Conservation (phyloP, 2,797 vertebrate genomes). For the Sebastes cheni region DNA sequence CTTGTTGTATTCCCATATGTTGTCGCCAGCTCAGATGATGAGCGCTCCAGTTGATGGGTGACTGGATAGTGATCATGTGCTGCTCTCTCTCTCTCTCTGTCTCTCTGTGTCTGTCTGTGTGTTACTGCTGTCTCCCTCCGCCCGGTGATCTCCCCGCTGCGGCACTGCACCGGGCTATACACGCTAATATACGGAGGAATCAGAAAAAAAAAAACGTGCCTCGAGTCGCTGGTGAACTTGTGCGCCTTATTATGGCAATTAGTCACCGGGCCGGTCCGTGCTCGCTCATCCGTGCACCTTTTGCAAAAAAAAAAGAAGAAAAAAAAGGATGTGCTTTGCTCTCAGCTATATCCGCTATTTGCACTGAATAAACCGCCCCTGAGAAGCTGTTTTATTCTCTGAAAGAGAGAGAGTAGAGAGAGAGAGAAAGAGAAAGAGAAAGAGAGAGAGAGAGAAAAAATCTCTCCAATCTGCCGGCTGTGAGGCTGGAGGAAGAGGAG, state of each 20-base stretch:
- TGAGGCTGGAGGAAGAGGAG: constrained; percentile 32
- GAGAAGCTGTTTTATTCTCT: constrained; percentile 49
- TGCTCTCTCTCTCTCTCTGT: constrained; percentile 39
- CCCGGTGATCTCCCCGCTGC: constrained; percentile 78
- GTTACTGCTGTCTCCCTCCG: constrained; percentile 67
- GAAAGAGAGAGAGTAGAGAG: not conserved
- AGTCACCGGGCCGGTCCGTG: constrained; percentile 49
- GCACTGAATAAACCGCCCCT: constrained; percentile 56
- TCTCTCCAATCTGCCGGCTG: constrained; percentile 23
- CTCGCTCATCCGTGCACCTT: constrained; percentile 47
- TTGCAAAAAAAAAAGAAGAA: not conserved
- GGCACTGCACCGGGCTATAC: constrained; percentile 73
- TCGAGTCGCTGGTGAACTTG: constrained; percentile 67
- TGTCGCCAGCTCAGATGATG: constrained; percentile 63
- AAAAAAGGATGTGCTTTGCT: constrained; percentile 20
- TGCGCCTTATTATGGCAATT: constrained; percentile 67
- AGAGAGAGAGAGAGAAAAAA: not conserved
- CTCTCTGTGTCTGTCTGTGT: constrained; percentile 27
- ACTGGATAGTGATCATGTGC: constrained; percentile 74
- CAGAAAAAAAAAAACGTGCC: constrained; percentile 43
- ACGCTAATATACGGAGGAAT: constrained; percentile 57
- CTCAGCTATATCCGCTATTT: constrained; percentile 53
- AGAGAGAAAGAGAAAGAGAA: no score
- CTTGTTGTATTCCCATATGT: constrained; percentile 80
- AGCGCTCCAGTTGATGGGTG: constrained; percentile 71